Evolutionary conservation across 1,140 invertebrate species (phyloP), one percentile per base, ranked within the genome.

Genomic region (Drosophila sturtevanti): DNA sequence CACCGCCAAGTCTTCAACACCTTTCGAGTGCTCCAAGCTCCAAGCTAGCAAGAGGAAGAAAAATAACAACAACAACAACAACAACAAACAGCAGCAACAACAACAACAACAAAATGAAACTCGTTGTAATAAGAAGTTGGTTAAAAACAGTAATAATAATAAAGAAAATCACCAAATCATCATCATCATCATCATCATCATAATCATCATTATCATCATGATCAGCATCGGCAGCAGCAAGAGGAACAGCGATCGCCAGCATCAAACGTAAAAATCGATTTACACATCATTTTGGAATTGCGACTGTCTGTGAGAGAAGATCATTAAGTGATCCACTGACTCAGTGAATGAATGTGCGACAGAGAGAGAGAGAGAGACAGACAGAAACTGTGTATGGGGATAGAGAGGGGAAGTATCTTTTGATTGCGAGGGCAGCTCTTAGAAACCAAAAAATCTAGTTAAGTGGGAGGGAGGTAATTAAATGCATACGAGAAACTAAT

Each of bases 61-160:
- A 27, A 51, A 77, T 54, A 58, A 3, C 22, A 24, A 24, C 55
- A 55, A 51, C 12, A 24, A 27, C 41, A 48, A 11, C 41, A 18
- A 16, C 41, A 48, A 1, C 41, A 48, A 18, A 16, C 41, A 48
- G 7, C 41, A 48, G n/a, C 41, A 44, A 4, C 41, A 69, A 35
- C 21, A 71, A 59, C 58, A 63, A 62, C 79, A 61, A 81, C 27
- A 78, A 81, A 54, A 63, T 44, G 75, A 85, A 86, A 87, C 75
- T 77, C 79, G 79, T 79, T 89, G 84, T 89, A 89, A 89, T 89
- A 89, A 89, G 79, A 89, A 89, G 82, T 87, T 87, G 82, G 79
- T 87, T 86, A 86, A 84, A 89, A 89, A 89, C 84, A 89, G 84
- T 87, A 87, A 87, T 84, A 87, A 87, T 84, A 87, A 87, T 87